Conservation (phyloP, 37 sponge, comb jelly and placozoan genomes). For the Theonella swinhoei region DNA sequence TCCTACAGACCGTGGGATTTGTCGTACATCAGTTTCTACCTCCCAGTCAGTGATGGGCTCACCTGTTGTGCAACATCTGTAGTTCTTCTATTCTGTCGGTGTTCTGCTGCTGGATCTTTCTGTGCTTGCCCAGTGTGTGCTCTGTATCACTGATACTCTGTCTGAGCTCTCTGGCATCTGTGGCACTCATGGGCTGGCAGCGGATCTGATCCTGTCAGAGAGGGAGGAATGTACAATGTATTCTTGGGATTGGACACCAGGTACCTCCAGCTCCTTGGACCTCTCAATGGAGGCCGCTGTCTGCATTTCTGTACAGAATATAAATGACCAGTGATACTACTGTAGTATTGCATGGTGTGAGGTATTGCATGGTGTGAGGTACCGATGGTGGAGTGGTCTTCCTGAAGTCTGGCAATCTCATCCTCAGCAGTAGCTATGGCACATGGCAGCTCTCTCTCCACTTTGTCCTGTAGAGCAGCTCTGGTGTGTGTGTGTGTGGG, state of each 20-base stretch:
- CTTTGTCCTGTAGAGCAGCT: not conserved
- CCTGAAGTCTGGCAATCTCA: not conserved
- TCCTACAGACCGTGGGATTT: conserved; percentile 2
- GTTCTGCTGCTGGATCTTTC: conserved; percentile 11
- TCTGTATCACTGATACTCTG: conserved; percentile 26
- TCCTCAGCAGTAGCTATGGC: not conserved
- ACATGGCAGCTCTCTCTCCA: not conserved
- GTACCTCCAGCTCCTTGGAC: conserved; percentile 54
- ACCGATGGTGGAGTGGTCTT: not conserved
- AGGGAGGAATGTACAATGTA: too few species aligned
- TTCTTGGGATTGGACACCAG: not conserved
- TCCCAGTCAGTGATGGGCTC: too few species aligned
- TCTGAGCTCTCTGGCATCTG: conserved; percentile 51
- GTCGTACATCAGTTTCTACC: too few species aligned
- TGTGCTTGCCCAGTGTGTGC: conserved; percentile 21
- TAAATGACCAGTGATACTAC: not conserved
- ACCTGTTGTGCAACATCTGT: conserved; percentile 72
- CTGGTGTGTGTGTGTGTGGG: too few species aligned
- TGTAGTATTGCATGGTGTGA: not conserved
- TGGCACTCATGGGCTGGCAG: conserved; percentile 74
- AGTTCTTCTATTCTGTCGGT: conserved; percentile 34
- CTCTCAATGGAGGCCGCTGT: conserved; percentile 44
- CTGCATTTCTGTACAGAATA: conserved; percentile 36
- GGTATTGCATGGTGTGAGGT: not conserved
- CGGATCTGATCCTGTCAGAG: conserved; percentile 46